These are phyloP conservation scores for Acleris sparsana DNA, from an alignment of 2,888 invertebrate genomes.

Conservation along the genomic window DNA sequence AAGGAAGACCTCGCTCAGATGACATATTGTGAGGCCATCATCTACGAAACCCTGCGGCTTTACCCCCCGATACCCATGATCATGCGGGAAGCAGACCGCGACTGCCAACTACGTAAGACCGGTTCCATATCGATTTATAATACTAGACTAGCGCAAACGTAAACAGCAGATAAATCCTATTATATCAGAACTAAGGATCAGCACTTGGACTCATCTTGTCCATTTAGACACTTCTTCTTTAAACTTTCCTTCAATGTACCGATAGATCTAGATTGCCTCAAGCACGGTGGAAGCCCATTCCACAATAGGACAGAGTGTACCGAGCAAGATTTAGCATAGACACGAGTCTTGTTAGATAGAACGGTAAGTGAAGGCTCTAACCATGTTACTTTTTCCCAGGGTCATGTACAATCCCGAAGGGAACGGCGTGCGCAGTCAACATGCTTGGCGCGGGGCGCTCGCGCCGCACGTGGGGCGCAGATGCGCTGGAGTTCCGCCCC, in stretches of 20 bases:
- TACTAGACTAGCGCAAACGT: too few species aligned
- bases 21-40: constrained; percentile 62
- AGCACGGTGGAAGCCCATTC: too few species aligned
- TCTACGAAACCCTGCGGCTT: constrained; percentile 60
- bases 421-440: constrained; percentile 53
- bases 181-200: too few species aligned
- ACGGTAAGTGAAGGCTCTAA: not conserved
- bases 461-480: constrained; percentile 55
- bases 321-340: too few species aligned
- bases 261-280: too few species aligned
- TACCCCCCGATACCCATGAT: constrained; percentile 57
- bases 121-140: too few species aligned
- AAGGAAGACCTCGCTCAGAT: constrained; percentile 57
- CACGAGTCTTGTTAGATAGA: too few species aligned
- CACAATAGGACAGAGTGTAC: too few species aligned
- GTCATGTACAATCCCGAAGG: constrained; percentile 56
- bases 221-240: too few species aligned
- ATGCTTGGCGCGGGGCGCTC: constrained; percentile 62
- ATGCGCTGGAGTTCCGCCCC: constrained; percentile 56
- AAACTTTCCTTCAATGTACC: too few species aligned
- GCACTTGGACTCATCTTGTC: too few species aligned
- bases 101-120: constrained; percentile 38
- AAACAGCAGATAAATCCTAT: too few species aligned
- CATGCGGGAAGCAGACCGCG: constrained; percentile 57
- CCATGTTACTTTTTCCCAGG: constrained; percentile 45